These are phyloP conservation scores for Cephalotes varians DNA, from an alignment of 2,888 invertebrate species.

Conservation along the genomic window DNA sequence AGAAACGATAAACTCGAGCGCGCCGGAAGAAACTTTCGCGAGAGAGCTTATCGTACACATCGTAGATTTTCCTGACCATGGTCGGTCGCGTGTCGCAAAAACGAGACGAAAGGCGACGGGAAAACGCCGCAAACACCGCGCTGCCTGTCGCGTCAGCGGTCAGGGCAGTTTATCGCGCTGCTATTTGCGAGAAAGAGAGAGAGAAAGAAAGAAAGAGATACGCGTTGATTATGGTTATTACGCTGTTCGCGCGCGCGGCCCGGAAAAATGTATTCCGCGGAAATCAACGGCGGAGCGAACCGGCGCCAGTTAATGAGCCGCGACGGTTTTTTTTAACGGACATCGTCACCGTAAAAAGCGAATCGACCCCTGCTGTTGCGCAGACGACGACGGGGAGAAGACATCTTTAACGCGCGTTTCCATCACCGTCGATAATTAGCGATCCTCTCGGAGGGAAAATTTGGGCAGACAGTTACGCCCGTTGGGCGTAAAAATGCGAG, in stretches of 20 bases:
- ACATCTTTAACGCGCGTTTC: conserved; percentile 45
- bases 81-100: conserved; percentile 4
- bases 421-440: conserved; percentile 66
- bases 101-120: conserved; percentile 32
- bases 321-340: conserved; percentile 51
- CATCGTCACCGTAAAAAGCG: conserved; percentile 56
- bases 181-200: conserved; percentile 45
- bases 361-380: conserved; percentile 12
- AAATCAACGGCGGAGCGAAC: conserved; percentile 47
- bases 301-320: conserved; percentile 71
- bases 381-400: not conserved
- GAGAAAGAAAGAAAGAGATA: conserved; percentile 38
- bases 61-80: conserved; percentile 27
- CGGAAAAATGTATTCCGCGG: conserved; percentile 57
- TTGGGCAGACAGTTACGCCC: not conserved
- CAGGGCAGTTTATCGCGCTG: conserved; percentile 45
- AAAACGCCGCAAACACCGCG: conserved; percentile 12
- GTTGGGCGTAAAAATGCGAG: conserved; percentile 14
- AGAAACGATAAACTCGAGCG: conserved; percentile 34
- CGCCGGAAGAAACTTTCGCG: conserved; percentile 31
- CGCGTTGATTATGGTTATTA: conserved; percentile 72
- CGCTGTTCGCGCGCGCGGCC: conserved; percentile 25
- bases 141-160: conserved; percentile 2
- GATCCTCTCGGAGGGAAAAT: conserved; percentile 57
- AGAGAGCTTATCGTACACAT: conserved; percentile 13